Base-by-base conservation (phyloP, 2,797 vertebrate species). In the Aratinga solstitialis region DNA sequence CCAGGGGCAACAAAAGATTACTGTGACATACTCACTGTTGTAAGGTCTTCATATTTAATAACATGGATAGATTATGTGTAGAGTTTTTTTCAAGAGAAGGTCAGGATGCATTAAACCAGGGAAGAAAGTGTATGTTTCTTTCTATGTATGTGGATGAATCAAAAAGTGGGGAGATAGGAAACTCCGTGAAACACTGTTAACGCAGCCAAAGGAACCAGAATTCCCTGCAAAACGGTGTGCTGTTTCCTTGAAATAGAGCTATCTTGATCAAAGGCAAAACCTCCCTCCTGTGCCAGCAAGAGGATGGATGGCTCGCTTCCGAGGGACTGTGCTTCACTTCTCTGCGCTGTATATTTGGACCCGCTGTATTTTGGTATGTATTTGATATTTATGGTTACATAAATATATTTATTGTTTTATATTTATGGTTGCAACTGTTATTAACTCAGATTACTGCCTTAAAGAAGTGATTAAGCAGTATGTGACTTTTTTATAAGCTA, bases 41-140 rank as follows among this genome's bases (percentile, higher is more conserved):
- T 10, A 8, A 2, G 0, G 56, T 87, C 79, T 34, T 71, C 30
- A 4, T 1, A 3, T 13, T 65, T 85, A 92, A 58, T 88, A 59
- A n/a, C 47, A 47, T 0, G 0, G 8, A 18, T 22, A 26, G 81
- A 29, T 79, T 12, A 22, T 0, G 14, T 26, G 32, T 1, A 21
- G 59, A 27, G 10, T 1, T 71, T 50, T 51, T 42, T 43, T 26
- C 84, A 77, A 62, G n/a, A 58, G 71, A 11, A 9, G 81, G 26
- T 38, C 71, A 11, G 4, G n/a, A 43, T 34, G 53, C 16, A 10
- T 69, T 51, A 79, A 80, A 69, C 12, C n/a, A 10, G 36, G 19
- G 54, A 29, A 50, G 30, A 62, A 59, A 47, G 16, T 0, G 8
- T 78, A 86, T 74, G 5, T 89, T 86, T 86, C 62, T 75, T 69